Evolutionary conservation across 2,113 vertebrate species (phyloP).

Genomic region (Alligator mississippiensis): DNA sequence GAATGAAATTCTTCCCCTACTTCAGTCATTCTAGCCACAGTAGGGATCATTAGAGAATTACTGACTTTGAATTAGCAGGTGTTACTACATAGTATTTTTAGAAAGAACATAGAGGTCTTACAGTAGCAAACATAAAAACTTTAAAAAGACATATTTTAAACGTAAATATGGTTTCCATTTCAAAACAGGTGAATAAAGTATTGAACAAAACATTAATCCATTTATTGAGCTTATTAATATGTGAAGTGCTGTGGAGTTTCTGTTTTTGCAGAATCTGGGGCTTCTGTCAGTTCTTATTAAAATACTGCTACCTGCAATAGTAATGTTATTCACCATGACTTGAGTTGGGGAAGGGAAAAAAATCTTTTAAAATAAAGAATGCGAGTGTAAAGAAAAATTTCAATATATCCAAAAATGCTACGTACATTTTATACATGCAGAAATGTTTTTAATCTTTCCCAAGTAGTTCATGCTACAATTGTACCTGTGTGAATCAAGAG

Average conservation of each 20-base stretch:
- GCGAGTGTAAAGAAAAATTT: background rate
- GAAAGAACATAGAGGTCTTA: constrained; percentile 17
- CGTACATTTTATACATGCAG: background rate
- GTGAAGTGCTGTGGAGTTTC: background rate
- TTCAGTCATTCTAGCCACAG: background rate
- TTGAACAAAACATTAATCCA: background rate
- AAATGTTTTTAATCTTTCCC: background rate
- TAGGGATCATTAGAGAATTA: background rate
- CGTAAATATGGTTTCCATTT: constrained; percentile 14
- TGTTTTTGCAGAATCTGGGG: background rate
- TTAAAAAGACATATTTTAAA: constrained; percentile 9
- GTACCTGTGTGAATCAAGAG: background rate
- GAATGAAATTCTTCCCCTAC: background rate
- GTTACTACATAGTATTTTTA: constrained; percentile 34
- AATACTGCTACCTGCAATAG: background rate
- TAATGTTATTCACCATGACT: background rate
- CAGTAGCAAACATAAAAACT: background rate
- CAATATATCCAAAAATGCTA: background rate
- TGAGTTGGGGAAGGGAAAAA: background rate
- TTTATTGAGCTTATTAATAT: background rate
- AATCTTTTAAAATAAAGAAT: background rate
- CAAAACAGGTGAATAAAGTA: constrained; percentile 10
- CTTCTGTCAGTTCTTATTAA: background rate
- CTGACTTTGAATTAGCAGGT: background rate
- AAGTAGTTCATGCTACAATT: background rate